Percentiles rank a stretch among this genome's conserved stretches.
These are phyloP conservation scores for Asobara japonica DNA, from an alignment of 1,140 invertebrate species.

Conservation along the genomic window DNA sequence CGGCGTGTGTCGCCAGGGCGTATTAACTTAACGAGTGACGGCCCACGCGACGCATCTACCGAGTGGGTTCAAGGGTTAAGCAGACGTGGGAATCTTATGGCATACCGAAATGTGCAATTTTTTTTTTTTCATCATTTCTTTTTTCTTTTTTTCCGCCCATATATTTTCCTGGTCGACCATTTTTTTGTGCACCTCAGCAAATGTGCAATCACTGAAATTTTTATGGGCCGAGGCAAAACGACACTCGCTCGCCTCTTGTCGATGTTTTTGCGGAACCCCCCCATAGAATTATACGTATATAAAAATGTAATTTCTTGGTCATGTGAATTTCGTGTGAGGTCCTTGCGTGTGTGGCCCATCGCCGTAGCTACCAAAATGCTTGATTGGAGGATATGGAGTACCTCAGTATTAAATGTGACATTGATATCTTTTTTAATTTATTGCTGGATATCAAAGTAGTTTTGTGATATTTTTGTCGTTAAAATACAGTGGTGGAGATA, in stretches of 20 bases:
- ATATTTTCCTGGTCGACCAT: neutral
- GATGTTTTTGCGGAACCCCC: conserved; percentile 30
- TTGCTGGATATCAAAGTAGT: neutral
- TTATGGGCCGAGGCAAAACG: neutral
- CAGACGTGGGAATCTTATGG: conserved; percentile 53
- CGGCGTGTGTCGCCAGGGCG: conserved; percentile 43
- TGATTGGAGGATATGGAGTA: conserved; percentile 12
- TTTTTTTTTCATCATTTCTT: conserved; percentile 8
- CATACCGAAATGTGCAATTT: conserved; percentile 14
- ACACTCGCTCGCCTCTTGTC: conserved; percentile 18
- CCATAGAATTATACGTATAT: conserved; percentile 41
- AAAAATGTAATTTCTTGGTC: conserved; percentile 55
- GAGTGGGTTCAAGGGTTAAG: conserved; percentile 47
- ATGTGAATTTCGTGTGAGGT: conserved; percentile 25
- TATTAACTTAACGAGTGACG: conserved; percentile 56
- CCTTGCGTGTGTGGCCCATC: conserved; percentile 30
- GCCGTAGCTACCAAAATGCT: neutral
- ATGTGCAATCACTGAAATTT: conserved; percentile 13
- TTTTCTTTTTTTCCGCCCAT: neutral
- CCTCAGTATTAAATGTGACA: neutral
- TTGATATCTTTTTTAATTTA: neutral
- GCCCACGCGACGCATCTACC: conserved; percentile 52
- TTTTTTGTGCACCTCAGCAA: neutral
- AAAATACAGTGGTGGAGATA: no score
- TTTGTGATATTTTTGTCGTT: neutral